Conservation (phyloP, 2,888 invertebrate genomes). For the Hipparchia sbordonii region DNA sequence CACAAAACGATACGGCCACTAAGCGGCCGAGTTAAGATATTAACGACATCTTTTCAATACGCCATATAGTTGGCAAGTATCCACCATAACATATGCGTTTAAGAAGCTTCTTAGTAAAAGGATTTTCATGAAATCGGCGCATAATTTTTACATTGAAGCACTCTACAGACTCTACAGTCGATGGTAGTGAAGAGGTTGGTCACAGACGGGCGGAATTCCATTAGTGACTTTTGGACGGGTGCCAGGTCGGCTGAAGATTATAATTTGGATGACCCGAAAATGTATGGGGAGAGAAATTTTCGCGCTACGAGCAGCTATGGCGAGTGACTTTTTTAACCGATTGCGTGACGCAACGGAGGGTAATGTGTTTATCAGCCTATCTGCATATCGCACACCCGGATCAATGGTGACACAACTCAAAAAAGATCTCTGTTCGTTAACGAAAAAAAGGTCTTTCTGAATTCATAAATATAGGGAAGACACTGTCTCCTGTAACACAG, state of each 20-base stretch:
- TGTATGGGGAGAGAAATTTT: constrained; percentile 41
- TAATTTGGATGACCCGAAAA: constrained; percentile 48
- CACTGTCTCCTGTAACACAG: too few relatives aligned
- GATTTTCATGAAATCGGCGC: constrained; percentile 58
- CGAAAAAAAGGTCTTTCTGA: too few relatives aligned
- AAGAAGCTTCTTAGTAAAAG: constrained; percentile 49
- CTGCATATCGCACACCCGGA: too few relatives aligned
- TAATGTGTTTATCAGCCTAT: neutral
- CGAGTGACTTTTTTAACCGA: neutral
- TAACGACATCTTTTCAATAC: constrained; percentile 31
- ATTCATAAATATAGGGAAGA: too few relatives aligned
- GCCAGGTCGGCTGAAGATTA: constrained; percentile 55
- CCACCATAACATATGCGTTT: constrained; percentile 43
- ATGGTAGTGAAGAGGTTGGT: constrained; percentile 60
- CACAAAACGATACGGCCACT: constrained; percentile 15
- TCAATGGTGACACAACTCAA: too few relatives aligned
- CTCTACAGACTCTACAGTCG: constrained; percentile 55
- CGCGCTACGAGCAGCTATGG: neutral
- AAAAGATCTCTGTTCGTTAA: too few relatives aligned
- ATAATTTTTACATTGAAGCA: constrained; percentile 69
- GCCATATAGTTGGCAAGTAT: constrained; percentile 38
- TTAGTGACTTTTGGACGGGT: constrained; percentile 72
- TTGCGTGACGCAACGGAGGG: too few relatives aligned
- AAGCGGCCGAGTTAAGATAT: constrained; percentile 12
- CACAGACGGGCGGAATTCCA: constrained; percentile 72